Conservation (phyloP, 2,888 invertebrate species). For the Lithophane leautieri region DNA sequence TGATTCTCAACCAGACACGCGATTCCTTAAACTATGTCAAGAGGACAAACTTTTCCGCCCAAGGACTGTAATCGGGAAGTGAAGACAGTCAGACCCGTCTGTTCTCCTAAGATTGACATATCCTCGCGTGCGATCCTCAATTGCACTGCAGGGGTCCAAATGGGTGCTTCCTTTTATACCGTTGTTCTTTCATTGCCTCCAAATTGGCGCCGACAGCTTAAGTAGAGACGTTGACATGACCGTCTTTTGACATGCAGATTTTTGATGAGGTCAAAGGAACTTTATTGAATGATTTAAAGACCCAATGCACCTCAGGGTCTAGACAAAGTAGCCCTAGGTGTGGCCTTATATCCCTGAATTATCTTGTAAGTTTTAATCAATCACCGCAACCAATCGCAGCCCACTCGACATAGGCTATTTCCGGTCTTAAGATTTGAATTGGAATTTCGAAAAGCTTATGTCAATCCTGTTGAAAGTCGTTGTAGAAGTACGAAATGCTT, state of each 20-base stretch:
- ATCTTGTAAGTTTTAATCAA: no score
- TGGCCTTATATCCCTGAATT: no score
- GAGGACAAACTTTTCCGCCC: slow-evolving; percentile 31
- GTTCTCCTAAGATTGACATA: slow-evolving; percentile 72
- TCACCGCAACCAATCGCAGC: no score
- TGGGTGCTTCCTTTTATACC: slow-evolving; percentile 75
- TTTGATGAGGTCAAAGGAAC: neutral
- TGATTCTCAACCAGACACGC: neutral
- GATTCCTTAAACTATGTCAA: slow-evolving; percentile 50
- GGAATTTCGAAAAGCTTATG: no score
- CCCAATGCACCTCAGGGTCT: neutral
- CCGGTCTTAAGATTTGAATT: no score
- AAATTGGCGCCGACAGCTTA: slow-evolving; percentile 61
- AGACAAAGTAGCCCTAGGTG: no score
- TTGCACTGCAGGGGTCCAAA: slow-evolving; percentile 70
- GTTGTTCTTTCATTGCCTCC: slow-evolving; percentile 59
- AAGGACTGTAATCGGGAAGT: slow-evolving; percentile 60
- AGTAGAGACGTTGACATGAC: slow-evolving; percentile 35
- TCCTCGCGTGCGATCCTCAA: slow-evolving; percentile 71
- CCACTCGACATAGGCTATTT: no score
- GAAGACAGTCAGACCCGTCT: slow-evolving; percentile 54
- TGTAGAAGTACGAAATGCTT: neutral
- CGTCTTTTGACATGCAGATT: slow-evolving; percentile 39
- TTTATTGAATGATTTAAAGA: neutral
- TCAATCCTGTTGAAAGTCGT: neutral